Percentiles rank a stretch among this genome's conserved stretches.
Evolutionary conservation across 2,888 invertebrate genomes (phyloP).

Genomic region (Smittia aterrima): DNA sequence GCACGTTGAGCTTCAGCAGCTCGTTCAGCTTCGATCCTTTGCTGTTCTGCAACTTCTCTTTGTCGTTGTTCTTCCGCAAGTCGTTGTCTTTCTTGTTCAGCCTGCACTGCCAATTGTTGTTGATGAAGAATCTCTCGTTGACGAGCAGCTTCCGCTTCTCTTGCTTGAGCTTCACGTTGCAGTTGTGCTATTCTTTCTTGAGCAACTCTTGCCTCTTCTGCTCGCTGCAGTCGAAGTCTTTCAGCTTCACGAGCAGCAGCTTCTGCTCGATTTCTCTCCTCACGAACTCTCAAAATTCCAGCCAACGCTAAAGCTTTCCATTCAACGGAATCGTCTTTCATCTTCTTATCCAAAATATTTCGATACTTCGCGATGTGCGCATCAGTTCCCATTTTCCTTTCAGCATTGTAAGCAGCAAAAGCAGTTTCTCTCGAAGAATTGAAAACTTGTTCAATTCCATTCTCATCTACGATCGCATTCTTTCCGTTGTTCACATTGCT

Average conservation of each 20-base stretch:
- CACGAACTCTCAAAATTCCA: background rate
- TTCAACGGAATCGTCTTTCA: conserved; percentile 14
- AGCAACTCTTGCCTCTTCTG: conserved; percentile 15
- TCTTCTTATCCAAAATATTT: background rate
- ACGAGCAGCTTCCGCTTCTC: conserved; percentile 31
- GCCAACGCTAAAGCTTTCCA: conserved; percentile 23
- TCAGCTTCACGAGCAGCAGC: conserved; percentile 29
- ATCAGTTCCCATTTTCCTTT: conserved; percentile 14
- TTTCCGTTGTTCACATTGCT: background rate
- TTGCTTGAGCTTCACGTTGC: background rate
- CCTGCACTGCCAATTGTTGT: conserved; percentile 15
- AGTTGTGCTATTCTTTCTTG: background rate
- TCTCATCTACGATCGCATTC: background rate
- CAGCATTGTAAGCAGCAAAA: conserved; percentile 1
- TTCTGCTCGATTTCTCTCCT: conserved; percentile 6
- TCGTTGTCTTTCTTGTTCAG: conserved; percentile 32
- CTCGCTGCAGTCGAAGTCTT: background rate
- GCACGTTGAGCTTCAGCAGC: conserved; percentile 26
- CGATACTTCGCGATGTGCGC: conserved; percentile 8
- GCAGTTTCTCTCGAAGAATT: background rate
- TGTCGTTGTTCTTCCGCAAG: conserved; percentile 25
- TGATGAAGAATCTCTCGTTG: conserved; percentile 22
- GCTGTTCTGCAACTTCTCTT: conserved; percentile 31
- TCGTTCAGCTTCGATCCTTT: conserved; percentile 41
- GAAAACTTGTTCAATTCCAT: background rate